A percentile compares a stretch with the other conserved stretches of the same genome.
Evolutionary conservation across 2,113 vertebrate species (phyloP).

Genomic region (Trichomycterus rosablanca): DNA sequence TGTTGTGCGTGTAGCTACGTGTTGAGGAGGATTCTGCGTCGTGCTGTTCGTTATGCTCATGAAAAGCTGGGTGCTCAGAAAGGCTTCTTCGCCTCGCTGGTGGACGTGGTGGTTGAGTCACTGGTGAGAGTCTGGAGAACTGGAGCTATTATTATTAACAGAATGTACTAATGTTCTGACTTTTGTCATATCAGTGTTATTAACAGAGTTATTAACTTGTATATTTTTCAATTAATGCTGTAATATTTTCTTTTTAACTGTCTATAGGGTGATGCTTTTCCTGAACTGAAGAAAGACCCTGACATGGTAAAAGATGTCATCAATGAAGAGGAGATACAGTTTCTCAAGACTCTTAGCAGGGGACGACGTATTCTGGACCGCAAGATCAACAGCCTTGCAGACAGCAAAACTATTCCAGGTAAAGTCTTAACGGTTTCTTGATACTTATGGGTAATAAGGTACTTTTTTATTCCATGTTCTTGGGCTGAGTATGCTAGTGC

Average conservation of each 20-base stretch:
- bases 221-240: no score
- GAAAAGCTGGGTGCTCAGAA: slow-evolving; percentile 89
- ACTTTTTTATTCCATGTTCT: no score
- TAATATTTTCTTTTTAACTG: no score
- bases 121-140: slow-evolving; percentile 83
- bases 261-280: slow-evolving; percentile 86
- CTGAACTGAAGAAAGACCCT: slow-evolving; percentile 92
- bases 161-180: no score
- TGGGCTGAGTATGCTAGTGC: no score
- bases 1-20: slow-evolving; percentile 86
- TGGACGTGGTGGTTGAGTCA: slow-evolving; percentile 90
- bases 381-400: slow-evolving; percentile 90
- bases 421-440: no score
- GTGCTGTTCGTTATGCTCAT: slow-evolving; percentile 90
- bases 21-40: slow-evolving; percentile 89
- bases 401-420: slow-evolving; percentile 87
- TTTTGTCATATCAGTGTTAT: no score
- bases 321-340: slow-evolving; percentile 93
- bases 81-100: slow-evolving; percentile 90
- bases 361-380: slow-evolving; percentile 93
- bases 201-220: no score
- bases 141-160: no score
- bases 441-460: no score
- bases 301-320: slow-evolving; percentile 96
- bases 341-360: slow-evolving; percentile 93